Evolutionary conservation across 2,797 vertebrate species (phyloP), one percentile per base, ranked within the genome.

Genomic region (Anisognathus igniventris): DNA sequence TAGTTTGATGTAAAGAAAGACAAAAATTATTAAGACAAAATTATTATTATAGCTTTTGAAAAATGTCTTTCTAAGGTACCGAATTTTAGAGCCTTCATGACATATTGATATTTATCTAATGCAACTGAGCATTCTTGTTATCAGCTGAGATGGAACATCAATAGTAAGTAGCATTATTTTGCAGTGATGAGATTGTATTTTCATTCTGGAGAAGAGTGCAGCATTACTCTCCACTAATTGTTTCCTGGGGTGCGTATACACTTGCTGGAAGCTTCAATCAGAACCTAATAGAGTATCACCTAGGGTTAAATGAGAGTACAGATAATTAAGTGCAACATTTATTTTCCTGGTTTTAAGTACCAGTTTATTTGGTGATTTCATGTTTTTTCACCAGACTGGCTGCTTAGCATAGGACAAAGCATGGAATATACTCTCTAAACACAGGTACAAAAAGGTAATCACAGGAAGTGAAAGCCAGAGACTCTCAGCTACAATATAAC

Each of bases 291-390:
- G 14, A 80, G 22, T 40, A 77, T 61, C 75, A 75, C 45, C 45
- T 3, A 80, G n/a, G 39, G 39, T 95, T 91, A 84, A 84, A 56
- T 56, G 28, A 85, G 58, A 77, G 13, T 86, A 62, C 19, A 83
- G 33, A 77, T 83, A 95, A 96, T 64, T 71, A 80, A 25, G 7
- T 58, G 28, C 31, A 80, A 23, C 42, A 67, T 17, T 86, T 67
- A 78, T 96, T 95, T 95, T 92, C 47, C 72, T 50, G 14, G 10
- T 60, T 90, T 88, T 81, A 78, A 91, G 77, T 62, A 65, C 30
- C 27, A n/a, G 37, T 42, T 94, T 88, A 19, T 74, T 70, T 83
- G 48, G 11, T 39, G 51, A 72, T 45, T 71, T 39, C 47, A 6
- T 47, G 4, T 50, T 56, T 65, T 93, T 93, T 74, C 47, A 57